phyloP scores from a whole-genome alignment of 1,140 invertebrate species.

The Melanaphis sacchari region DNA sequence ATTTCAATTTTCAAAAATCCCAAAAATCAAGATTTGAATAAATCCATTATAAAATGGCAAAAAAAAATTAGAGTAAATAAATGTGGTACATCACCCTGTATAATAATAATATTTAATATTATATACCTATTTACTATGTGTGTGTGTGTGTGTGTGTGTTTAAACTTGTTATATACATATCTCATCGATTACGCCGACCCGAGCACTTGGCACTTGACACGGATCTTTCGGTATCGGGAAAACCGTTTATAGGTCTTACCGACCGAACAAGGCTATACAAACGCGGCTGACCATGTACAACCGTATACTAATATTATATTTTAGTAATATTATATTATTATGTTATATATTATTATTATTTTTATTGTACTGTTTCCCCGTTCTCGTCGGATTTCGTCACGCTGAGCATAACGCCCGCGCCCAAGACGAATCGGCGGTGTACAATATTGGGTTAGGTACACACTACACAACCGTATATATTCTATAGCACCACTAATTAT shows the following conservation, averaged over 20 bases:
- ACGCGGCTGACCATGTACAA: background rate
- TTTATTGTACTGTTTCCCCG: background rate
- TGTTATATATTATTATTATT: background rate
- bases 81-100: background rate
- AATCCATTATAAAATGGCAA: background rate
- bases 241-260: background rate
- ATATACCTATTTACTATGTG: background rate
- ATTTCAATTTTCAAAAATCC: too few species aligned
- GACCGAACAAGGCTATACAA: background rate
- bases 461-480: background rate
- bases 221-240: background rate
- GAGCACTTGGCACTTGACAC: constrained; percentile 5
- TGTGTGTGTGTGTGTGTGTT: background rate
- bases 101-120: background rate
- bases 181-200: background rate
- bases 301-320: background rate
- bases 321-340: background rate
- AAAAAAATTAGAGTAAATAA: too few species aligned
- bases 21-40: background rate
- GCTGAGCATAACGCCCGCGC: background rate
- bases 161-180: background rate
- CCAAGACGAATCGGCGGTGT: background rate
- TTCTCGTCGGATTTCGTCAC: background rate
- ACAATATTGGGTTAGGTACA: background rate
- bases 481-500: background rate